phyloP scores from a whole-genome alignment of 2,113 vertebrate species.

The Accipiter cooperii region DNA sequence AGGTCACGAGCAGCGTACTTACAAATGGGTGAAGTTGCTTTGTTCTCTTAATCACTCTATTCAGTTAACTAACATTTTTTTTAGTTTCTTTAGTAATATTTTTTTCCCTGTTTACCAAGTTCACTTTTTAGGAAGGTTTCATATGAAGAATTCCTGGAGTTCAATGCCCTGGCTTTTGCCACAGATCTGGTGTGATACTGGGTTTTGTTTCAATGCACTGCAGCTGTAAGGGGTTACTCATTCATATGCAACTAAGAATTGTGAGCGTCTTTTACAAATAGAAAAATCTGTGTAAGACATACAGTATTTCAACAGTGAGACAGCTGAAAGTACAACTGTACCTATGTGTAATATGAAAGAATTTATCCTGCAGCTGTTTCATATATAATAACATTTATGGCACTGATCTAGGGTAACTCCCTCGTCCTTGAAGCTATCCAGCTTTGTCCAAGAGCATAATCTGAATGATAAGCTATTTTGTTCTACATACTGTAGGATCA shows the following conservation, averaged over 20 bases:
- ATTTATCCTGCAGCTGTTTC: constrained; percentile 46
- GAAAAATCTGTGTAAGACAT: background rate
- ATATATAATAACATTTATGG: constrained; percentile 12
- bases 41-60: background rate
- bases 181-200: background rate
- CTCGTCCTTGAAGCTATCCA: constrained; percentile 21
- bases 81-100: background rate
- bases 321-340: constrained; percentile 38
- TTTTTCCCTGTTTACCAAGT: background rate
- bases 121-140: background rate
- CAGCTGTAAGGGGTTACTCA: background rate
- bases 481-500: constrained; percentile 1
- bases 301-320: background rate
- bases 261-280: background rate
- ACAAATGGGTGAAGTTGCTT: background rate
- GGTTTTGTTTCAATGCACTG: background rate
- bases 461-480: constrained; percentile 36
- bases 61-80: background rate
- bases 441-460: constrained; percentile 2
- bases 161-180: background rate
- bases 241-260: background rate
- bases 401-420: background rate
- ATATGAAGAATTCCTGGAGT: background rate
- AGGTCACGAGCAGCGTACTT: accelerated
- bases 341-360: constrained; percentile 13